Conservation (phyloP, 2,113 vertebrate genomes). For the Apodemus speciosus region DNA sequence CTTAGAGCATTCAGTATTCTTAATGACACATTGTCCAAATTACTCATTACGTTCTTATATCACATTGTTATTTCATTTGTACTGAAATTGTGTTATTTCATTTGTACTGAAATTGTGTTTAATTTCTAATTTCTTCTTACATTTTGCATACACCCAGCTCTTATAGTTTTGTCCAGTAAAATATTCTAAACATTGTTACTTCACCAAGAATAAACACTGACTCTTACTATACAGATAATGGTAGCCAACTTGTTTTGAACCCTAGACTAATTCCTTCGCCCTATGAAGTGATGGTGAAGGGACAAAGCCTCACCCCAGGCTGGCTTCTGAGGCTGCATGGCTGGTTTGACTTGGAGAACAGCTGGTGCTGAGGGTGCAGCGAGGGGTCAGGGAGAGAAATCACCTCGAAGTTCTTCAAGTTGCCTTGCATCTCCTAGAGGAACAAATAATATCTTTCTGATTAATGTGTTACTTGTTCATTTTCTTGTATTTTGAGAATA, state of each 20-base stretch:
- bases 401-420: not conserved
- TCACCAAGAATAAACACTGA: not conserved
- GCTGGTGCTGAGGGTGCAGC: not conserved
- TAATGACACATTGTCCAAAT: not conserved
- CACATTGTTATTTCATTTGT: not conserved
- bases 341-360: no score
- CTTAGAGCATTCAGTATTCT: not conserved
- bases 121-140: not conserved
- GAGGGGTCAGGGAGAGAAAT: not conserved
- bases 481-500: not conserved
- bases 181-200: not conserved
- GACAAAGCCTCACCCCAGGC: not conserved
- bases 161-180: not conserved
- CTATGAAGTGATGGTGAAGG: not conserved
- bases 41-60: not conserved
- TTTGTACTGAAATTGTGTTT: no score
- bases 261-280: not conserved
- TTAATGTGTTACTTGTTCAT: constrained; percentile 3
- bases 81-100: not conserved
- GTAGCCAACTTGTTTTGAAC: not conserved
- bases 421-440: not conserved
- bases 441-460: not conserved
- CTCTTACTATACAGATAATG: not conserved
- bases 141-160: not conserved
- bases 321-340: not conserved